Evolutionary conservation across 2,113 vertebrate genomes (phyloP), one percentile per base, ranked within the genome.

Genomic region (Phalacrocorax carbo): DNA sequence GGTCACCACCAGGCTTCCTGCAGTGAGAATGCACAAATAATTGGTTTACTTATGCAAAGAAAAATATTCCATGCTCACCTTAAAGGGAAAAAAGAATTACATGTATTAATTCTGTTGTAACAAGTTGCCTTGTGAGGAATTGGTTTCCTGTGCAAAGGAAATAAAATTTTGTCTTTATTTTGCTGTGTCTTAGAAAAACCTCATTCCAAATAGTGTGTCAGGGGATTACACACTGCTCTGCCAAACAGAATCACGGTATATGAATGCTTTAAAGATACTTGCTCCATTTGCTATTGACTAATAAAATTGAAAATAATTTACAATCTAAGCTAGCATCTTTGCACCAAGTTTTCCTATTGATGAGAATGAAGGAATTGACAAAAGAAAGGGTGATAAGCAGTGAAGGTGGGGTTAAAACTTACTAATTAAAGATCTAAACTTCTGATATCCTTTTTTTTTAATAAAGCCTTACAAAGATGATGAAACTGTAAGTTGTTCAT

Each of bases 391-490:
- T 10, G 14, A 60, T 46, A 13, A 72, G 52, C 22, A 57, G 70
- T 76, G 46, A 82, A 89, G 40, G 34, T 69, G 46, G 44, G 46
- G 66, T 82, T 93, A 91, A 87, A 87, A 82, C 85, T 65, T 70
- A n/a, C 52, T 94, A 94, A 91, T 90, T 90, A 92, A 88, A 95
- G 61, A 86, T 86, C 46, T 54, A 76, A 87, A 91, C 12, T 93
- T 82, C 29, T 64, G 60, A 81, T 83, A 32, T 22, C 29, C n/a
- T 48, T 55, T 60, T 69, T 70, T 40, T 65, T 16, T 34, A 95
- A 91, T 91, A 88, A 93, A 92, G 44, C 11, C 46, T 91, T 84
- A 51, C 17, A 42, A 90, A 92, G 77, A 84, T 82, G 62, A 89
- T 87, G 83, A 93, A 95, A 80, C 71, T 77, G 32, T 65, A 97